A percentile compares a stretch with the other conserved stretches of the same genome.
These are phyloP conservation scores for Baccha elongata DNA, from an alignment of 2,888 invertebrate genomes.

Conservation along the genomic window DNA sequence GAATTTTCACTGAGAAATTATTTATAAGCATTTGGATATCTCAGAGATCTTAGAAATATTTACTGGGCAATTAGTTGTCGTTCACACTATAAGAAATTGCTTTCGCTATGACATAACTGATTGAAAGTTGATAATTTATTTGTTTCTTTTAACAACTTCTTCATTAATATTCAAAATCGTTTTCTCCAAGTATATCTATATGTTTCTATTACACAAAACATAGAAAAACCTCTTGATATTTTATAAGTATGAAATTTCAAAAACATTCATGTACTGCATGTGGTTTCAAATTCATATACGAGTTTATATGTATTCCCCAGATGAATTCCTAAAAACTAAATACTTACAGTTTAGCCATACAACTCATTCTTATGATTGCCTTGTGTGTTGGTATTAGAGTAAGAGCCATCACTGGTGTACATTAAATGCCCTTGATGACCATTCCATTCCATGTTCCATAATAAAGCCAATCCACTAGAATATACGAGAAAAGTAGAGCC, in stretches of 20 bases:
- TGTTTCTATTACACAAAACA: not conserved
- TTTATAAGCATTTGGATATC: too few species aligned
- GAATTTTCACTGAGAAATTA: too few species aligned
- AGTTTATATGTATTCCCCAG: conserved; percentile 55
- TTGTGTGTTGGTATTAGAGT: conserved; percentile 16
- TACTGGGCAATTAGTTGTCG: too few species aligned
- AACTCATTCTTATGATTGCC: conserved; percentile 49
- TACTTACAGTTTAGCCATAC: conserved; percentile 38
- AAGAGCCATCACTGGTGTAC: conserved; percentile 9
- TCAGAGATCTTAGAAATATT: too few species aligned
- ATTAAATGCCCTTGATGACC: conserved; percentile 63
- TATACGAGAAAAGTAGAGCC: not conserved
- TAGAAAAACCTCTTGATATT: conserved; percentile 11
- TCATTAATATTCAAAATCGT: not conserved
- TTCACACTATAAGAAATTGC: too few species aligned
- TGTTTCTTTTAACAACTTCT: too few species aligned
- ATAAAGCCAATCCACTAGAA: conserved; percentile 44
- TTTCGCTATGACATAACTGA: too few species aligned
- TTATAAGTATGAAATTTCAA: conserved; percentile 41
- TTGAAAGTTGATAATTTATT: too few species aligned
- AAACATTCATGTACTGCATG: conserved; percentile 31
- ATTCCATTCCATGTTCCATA: conserved; percentile 45
- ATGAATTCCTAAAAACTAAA: conserved; percentile 44
- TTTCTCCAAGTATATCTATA: too few species aligned
- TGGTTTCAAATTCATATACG: conserved; percentile 16